phyloP scores from a whole-genome alignment of 2,888 invertebrate genomes.

The Caenorhabditis sp. region DNA sequence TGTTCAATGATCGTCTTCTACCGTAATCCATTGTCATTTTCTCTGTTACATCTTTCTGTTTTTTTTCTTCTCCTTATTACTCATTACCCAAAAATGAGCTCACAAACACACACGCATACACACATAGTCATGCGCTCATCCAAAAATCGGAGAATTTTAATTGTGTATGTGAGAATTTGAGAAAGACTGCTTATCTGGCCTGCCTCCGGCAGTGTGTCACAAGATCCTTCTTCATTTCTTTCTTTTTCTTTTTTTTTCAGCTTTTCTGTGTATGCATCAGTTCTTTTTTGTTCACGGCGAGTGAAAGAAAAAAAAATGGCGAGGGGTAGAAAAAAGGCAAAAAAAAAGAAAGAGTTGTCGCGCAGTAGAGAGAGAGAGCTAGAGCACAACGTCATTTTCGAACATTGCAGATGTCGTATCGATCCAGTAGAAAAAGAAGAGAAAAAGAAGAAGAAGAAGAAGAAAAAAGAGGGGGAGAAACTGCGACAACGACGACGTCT shows the following conservation, averaged over 20 bases:
- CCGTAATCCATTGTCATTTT: neutral
- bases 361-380: neutral
- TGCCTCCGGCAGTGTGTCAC: neutral
- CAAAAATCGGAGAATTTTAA: neutral
- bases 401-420: neutral
- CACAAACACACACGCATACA: too few species aligned
- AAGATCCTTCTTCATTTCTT: slow-evolving; percentile 5
- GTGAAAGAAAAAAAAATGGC: neutral
- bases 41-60: neutral
- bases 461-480: neutral
- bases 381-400: neutral
- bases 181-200: slow-evolving; percentile 1
- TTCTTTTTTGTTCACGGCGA: neutral
- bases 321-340: neutral
- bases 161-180: neutral
- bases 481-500: slow-evolving; percentile 6
- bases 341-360: neutral
- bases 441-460: neutral
- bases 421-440: neutral
- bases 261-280: neutral
- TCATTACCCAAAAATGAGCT: neutral
- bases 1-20: too few species aligned
- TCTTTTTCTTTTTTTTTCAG: neutral
- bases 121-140: neutral
- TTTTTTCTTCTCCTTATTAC: neutral